These are phyloP conservation scores for Choristoneura fumiferana DNA, from an alignment of 1,140 invertebrate genomes.

Conservation along the genomic window DNA sequence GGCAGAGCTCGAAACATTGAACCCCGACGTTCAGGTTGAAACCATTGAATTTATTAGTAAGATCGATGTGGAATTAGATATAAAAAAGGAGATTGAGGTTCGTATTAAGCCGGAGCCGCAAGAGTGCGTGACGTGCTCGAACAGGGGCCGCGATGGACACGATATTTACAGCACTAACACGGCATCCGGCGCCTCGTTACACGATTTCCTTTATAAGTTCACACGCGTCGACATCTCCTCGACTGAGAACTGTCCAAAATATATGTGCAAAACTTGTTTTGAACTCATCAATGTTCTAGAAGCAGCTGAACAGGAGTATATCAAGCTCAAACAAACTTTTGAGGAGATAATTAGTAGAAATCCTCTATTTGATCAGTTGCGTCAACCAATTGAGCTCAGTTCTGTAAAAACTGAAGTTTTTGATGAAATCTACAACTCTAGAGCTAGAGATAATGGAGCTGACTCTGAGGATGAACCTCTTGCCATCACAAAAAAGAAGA, in stretches of 20 bases:
- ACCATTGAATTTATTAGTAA: conserved; percentile 20
- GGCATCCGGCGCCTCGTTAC: conserved; percentile 43
- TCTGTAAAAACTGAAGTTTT: conserved; percentile 49
- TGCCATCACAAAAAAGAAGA: conserved; percentile 56
- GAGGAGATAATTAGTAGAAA: conserved; percentile 64
- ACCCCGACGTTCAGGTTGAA: conserved; percentile 10
- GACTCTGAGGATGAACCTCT: conserved; percentile 74
- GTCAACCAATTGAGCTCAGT: conserved; percentile 30
- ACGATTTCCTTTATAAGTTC: conserved; percentile 49
- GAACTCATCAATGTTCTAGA: conserved; percentile 63
- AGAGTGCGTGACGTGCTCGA: conserved; percentile 58
- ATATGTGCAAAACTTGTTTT: conserved; percentile 58
- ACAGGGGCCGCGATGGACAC: conserved; percentile 38
- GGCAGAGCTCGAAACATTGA: conserved; percentile 12
- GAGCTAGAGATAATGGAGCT: conserved; percentile 23
- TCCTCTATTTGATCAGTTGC: conserved; percentile 47
- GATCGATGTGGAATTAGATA: conserved; percentile 34
- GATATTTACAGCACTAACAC: conserved; percentile 50
- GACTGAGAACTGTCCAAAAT: conserved; percentile 38
- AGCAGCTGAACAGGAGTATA: conserved; percentile 59
- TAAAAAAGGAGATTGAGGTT: conserved; percentile 55
- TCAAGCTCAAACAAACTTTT: conserved; percentile 60
- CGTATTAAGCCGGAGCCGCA: conserved; percentile 53
- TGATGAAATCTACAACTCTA: conserved; percentile 7
- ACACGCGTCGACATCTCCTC: conserved; percentile 38